Percentiles rank a stretch among this genome's conserved stretches.
Conservation (phyloP, 2,797 vertebrate genomes). For the Melanotaenia trifasciata region DNA sequence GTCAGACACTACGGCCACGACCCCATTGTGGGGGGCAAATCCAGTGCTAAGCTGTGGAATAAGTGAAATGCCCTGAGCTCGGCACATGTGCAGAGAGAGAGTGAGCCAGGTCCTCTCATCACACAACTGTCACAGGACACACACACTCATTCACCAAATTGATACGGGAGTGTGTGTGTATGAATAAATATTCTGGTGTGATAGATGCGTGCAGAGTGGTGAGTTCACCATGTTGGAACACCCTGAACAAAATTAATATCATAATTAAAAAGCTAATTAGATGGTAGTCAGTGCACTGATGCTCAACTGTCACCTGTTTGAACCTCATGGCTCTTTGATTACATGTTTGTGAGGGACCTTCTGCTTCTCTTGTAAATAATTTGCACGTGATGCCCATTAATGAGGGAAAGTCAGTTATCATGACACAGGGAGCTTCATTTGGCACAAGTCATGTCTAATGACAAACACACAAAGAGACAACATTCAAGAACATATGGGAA, state of each 20-base stretch:
- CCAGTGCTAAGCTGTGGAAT: slow-evolving; percentile 89
- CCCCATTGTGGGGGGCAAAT: slow-evolving; percentile 91
- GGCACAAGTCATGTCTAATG: not conserved
- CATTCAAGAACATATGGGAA: not conserved
- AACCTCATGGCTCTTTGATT: slow-evolving; percentile 15
- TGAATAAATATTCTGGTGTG: slow-evolving; percentile 6
- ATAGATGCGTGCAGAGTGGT: not conserved
- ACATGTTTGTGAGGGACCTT: slow-evolving; percentile 24
- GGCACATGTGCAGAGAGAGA: slow-evolving; percentile 81
- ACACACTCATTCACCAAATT: slow-evolving; percentile 52
- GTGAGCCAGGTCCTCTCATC: slow-evolving; percentile 36
- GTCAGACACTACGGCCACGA: slow-evolving; percentile 87
- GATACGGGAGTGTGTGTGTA: slow-evolving; percentile 15
- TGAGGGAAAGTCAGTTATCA: not conserved
- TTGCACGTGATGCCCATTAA: slow-evolving; percentile 18
- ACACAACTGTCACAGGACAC: slow-evolving; percentile 33
- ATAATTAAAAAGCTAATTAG: not conserved
- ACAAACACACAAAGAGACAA: not conserved
- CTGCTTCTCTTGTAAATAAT: slow-evolving; percentile 27
- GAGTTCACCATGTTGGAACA: slow-evolving; percentile 1
- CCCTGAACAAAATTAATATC: slow-evolving; percentile 6
- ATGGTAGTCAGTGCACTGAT: not conserved
- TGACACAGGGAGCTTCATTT: slow-evolving; percentile 8
- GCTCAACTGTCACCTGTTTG: slow-evolving; percentile 28
- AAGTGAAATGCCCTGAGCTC: slow-evolving; percentile 89